Conservation (phyloP, 2,113 vertebrate genomes). For the Grantiella picta region DNA sequence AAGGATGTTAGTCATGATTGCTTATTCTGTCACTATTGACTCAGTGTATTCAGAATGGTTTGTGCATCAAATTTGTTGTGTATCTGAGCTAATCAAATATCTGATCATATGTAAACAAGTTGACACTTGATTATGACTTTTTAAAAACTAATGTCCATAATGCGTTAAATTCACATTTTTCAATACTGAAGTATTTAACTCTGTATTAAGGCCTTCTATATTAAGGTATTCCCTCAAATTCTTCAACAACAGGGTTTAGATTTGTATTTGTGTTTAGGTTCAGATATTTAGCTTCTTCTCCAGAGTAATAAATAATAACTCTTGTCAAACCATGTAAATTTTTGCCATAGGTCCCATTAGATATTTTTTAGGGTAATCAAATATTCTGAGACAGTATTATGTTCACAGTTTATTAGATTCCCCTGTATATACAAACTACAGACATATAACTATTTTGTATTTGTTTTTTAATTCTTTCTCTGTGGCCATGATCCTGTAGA, state of each 20-base stretch:
- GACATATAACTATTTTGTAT: background rate
- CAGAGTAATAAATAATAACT: background rate
- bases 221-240: background rate
- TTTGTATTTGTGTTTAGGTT: background rate
- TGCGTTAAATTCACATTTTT: background rate
- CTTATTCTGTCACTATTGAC: background rate
- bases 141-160: background rate
- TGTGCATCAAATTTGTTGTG: background rate
- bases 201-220: background rate
- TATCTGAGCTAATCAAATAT: background rate
- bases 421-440: background rate
- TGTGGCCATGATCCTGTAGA: background rate
- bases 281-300: background rate
- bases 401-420: background rate
- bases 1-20: background rate
- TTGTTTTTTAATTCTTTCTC: background rate
- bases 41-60: background rate
- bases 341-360: background rate
- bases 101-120: background rate
- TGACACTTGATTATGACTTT: background rate
- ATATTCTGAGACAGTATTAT: background rate
- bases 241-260: background rate
- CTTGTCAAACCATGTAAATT: background rate
- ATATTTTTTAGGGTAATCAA: background rate
- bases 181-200: background rate